These are phyloP conservation scores for Pollenia amentaria DNA, from an alignment of 2,888 invertebrate genomes.

Conservation along the genomic window DNA sequence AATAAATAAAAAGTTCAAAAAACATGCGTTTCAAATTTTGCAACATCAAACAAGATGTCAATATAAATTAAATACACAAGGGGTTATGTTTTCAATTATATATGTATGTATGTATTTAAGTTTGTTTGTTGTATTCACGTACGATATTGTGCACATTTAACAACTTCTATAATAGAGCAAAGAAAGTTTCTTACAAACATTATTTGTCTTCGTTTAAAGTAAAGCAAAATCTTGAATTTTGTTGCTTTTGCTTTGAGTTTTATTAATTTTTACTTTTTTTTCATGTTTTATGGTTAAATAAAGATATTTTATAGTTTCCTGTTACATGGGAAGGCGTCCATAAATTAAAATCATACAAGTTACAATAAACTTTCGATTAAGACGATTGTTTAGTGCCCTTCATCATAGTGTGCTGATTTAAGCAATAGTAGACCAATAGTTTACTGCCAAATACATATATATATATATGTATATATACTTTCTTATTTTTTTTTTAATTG, in stretches of 20 bases:
- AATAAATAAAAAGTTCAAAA: not conserved
- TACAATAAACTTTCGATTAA: not conserved
- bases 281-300: constrained; percentile 57
- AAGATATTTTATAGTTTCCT: constrained; percentile 74
- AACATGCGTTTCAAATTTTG: constrained; percentile 58
- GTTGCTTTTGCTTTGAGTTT: constrained; percentile 5
- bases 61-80: constrained; percentile 58
- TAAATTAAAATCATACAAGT: constrained; percentile 56
- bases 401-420: not conserved
- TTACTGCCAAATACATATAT: too few species aligned
- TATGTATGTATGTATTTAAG: not conserved
- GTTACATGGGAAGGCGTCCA: constrained; percentile 68
- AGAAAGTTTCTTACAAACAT: not conserved
- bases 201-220: constrained; percentile 20
- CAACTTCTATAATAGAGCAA: not conserved
- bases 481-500: too few species aligned
- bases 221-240: constrained; percentile 13
- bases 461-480: too few species aligned
- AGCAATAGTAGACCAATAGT: too few species aligned
- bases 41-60: constrained; percentile 55
- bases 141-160: not conserved
- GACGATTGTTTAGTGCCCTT: not conserved
- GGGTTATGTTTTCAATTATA: constrained; percentile 43
- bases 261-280: constrained; percentile 14
- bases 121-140: constrained; percentile 6